phyloP scores from a whole-genome alignment of 2,888 invertebrate species.

The Drosophila paranaensis region DNA sequence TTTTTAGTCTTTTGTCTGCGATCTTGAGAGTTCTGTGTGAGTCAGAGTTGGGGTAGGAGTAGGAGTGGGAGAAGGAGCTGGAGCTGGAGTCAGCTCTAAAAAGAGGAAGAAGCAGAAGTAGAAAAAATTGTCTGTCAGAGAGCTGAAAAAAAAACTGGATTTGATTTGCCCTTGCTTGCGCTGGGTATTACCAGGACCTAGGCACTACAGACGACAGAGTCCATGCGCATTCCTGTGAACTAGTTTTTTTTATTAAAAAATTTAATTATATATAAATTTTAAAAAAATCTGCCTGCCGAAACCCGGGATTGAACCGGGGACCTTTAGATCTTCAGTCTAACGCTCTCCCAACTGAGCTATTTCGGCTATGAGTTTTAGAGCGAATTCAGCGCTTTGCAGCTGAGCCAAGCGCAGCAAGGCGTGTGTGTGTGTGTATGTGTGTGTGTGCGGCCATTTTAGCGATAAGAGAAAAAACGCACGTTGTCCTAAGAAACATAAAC shows the following conservation, averaged over 20 bases:
- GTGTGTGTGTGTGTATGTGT: not conserved
- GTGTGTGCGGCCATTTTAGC: not conserved
- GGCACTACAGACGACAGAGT: not conserved
- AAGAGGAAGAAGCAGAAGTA: not conserved
- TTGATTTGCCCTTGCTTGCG: slow-evolving; percentile 9
- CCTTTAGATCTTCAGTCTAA: slow-evolving; percentile 92
- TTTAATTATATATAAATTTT: not conserved
- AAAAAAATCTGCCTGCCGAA: slow-evolving; percentile 86
- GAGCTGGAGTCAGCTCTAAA: not conserved
- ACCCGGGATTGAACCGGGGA: slow-evolving; percentile 91
- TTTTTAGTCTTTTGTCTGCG: slow-evolving; percentile 11
- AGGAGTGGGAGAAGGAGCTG: not conserved
- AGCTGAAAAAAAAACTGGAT: slow-evolving; percentile 4
- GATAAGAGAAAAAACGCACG: not conserved
- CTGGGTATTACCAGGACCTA: slow-evolving; percentile 3
- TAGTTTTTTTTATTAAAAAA: no score
- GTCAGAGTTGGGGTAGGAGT: not conserved
- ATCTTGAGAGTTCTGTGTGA: slow-evolving; percentile 8
- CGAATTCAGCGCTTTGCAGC: not conserved
- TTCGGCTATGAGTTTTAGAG: slow-evolving; percentile 85
- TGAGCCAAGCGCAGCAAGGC: not conserved
- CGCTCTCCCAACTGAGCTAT: slow-evolving; percentile 93
- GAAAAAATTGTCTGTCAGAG: not conserved
- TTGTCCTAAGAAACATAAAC: not conserved
- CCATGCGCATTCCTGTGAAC: not conserved